Evolutionary conservation across 1,140 invertebrate genomes (phyloP), one percentile per base, ranked within the genome.

Genomic region (Drosophila murphyi): DNA sequence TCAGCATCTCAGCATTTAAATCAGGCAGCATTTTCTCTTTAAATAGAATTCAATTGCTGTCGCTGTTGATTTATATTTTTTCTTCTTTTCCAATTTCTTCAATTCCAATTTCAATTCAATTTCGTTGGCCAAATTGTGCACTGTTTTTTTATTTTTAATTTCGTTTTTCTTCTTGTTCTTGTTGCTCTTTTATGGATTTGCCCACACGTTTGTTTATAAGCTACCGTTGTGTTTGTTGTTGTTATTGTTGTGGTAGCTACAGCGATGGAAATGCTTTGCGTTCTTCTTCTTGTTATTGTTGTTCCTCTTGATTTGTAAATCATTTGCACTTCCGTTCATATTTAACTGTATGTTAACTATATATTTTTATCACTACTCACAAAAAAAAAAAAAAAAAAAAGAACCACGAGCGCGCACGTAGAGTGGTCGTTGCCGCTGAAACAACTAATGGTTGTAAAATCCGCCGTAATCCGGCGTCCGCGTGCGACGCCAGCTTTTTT

Each of bases 401-500:
- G 69, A 67, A 45, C 55, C 43, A 68, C 50, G 55, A 50, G 43
- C 65, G 57, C 52, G 57, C 50, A 61, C 64, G 56, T 48, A 68
- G 41, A 7, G 57, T 31, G 12, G 45, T 63, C 50, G 41, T 63
- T 56, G 41, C 51, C 35, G 54, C 10, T 52, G 54, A 5, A 34
- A 51, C 20, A 54, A 71, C 34, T 41, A 20, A 10, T 50, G 34
- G 50, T 31, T 57, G 55, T 47, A 48, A 63, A 63, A 37, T 52
- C 37, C 57, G 45, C 47, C 59, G 64, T 35, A 69, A 8, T 35
- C 55, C 35, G 51, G 39, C 52, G 67, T 74, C 72, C 68, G 59
- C 72, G 59, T 54, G 72, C 72, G 43, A 63, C 54, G 60, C 59
- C 35, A 64, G 72, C 72, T 72, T 75, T 20, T 75, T 75, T 71